Percentiles rank a stretch among this genome's conserved stretches.
phyloP scores from a whole-genome alignment of 2,113 vertebrate species.

The Carassius carassius region DNA sequence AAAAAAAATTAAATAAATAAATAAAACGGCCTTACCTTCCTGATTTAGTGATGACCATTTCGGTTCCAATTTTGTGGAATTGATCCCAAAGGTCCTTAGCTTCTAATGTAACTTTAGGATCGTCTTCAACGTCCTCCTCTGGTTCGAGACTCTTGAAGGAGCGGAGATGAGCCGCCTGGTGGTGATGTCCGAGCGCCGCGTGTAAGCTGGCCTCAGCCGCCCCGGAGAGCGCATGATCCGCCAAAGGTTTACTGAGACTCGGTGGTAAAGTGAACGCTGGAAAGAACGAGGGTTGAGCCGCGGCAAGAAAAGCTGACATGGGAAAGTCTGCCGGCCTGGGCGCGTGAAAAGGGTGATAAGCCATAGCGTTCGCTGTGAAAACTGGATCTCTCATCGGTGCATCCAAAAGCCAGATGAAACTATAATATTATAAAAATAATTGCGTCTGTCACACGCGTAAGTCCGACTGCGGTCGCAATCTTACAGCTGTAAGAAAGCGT shows the following conservation, averaged over 20 bases:
- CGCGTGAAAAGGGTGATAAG: slow-evolving; percentile 90
- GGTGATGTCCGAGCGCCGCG: slow-evolving; percentile 82
- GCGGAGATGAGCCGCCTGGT: slow-evolving; percentile 80
- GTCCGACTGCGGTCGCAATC: slow-evolving; percentile 21
- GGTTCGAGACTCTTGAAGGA: slow-evolving; percentile 82
- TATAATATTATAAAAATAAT: slow-evolving; percentile 51
- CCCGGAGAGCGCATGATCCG: slow-evolving; percentile 79
- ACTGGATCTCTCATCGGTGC: slow-evolving; percentile 92
- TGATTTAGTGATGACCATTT: slow-evolving; percentile 99
- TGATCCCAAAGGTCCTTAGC: slow-evolving; percentile 94
- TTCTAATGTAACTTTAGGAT: slow-evolving; percentile 92
- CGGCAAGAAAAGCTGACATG: slow-evolving; percentile 85
- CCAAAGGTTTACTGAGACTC: slow-evolving; percentile 77
- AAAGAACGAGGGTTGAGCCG: slow-evolving; percentile 86
- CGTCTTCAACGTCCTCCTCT: slow-evolving; percentile 85
- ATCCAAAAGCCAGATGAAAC: slow-evolving; percentile 74
- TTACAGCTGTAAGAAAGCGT: neutral
- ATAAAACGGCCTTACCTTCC: slow-evolving; percentile 83
- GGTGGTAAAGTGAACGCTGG: slow-evolving; percentile 82
- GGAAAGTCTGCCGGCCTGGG: slow-evolving; percentile 84
- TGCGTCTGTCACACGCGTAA: slow-evolving; percentile 23
- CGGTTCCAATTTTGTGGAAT: slow-evolving; percentile 95
- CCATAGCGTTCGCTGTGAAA: slow-evolving; percentile 86
- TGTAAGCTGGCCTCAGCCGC: slow-evolving; percentile 82
- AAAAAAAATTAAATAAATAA: neutral